Evolutionary conservation across 2,113 vertebrate species (phyloP), one percentile per base, ranked within the genome.

Genomic region (Tapirus terrestris): DNA sequence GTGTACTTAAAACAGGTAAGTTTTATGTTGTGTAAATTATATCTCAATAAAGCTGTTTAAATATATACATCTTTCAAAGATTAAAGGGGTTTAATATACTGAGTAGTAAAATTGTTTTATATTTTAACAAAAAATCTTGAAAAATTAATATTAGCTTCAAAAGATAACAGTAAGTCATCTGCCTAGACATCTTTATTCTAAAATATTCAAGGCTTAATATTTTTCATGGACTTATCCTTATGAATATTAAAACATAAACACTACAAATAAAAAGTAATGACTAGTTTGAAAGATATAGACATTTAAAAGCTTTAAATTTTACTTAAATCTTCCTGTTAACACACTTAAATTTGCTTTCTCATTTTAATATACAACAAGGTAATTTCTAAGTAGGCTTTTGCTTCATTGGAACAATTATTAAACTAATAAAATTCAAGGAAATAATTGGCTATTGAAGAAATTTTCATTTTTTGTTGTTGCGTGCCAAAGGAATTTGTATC

Each of bases 221-320:
- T 95, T 96, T 95, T 75, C 21, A 90, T 84, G 33, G 1, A 8
- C 2, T 14, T 92, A 9, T 36, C 6, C 27, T 90, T 92, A 95
- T 70, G 68, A 97, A 95, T 97, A 97, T 94, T 96, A 92, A 97
- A 95, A 48, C 3, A 17, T 51, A 84, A 31, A 10, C 5, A 58
- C 16, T 33, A 53, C 31, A 94, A 76, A 95, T 94, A 97, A 95
- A 95, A 72, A 36, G 1, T 75, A 70, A 45, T 36, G 79, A 93
- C 16, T 77, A 56, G 11, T 67, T 60, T 84, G 29, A 88, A 97
- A 86, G 6, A 82, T 73, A 85, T 0, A 39, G 12, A 94, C 60
- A 20, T 72, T 76, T 73, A 82, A 96, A 53, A 31, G 9, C 31
- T 83, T 90, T 65, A 70, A 76, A 81, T 82, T 51, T 80, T 68